Evolutionary conservation across 2,113 vertebrate genomes (phyloP).

Genomic region (Zootoca vivipara): DNA sequence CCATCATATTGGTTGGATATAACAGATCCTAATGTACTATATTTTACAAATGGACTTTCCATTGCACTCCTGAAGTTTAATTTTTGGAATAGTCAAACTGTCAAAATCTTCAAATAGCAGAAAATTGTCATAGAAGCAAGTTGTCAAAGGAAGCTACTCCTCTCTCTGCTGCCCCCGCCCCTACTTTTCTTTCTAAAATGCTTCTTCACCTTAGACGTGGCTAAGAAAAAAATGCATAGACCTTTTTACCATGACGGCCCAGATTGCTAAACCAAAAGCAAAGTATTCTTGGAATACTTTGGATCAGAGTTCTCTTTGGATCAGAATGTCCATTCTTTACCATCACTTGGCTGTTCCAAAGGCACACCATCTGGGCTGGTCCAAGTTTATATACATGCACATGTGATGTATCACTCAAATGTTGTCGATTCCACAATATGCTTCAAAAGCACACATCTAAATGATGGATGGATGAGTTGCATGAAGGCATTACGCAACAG

Average conservation of each 20-base stretch:
- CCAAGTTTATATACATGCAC: constrained; percentile 31
- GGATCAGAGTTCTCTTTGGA: background rate
- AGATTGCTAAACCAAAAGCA: background rate
- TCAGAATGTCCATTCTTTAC: background rate
- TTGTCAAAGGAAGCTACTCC: background rate
- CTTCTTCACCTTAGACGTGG: background rate
- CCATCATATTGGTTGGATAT: background rate
- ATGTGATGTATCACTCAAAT: constrained; percentile 53
- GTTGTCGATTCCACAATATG: constrained; percentile 60
- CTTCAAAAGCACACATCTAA: constrained; percentile 58
- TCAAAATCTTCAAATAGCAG: background rate
- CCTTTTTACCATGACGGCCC: background rate
- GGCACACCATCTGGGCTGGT: background rate
- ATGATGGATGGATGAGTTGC: constrained; percentile 71
- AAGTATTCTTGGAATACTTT: background rate
- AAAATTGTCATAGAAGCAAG: background rate
- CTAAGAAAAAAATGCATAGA: background rate
- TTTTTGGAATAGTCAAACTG: background rate
- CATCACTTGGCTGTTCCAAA: background rate
- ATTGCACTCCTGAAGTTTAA: background rate
- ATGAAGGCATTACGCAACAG: constrained; percentile 69
- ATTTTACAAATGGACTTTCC: background rate
- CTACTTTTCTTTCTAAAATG: background rate
- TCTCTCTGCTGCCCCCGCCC: background rate
- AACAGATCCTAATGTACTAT: background rate